These are phyloP conservation scores for Ephydatia muelleri DNA, from an alignment of 37 sponge, comb jelly and placozoan genomes.

Conservation along the genomic window DNA sequence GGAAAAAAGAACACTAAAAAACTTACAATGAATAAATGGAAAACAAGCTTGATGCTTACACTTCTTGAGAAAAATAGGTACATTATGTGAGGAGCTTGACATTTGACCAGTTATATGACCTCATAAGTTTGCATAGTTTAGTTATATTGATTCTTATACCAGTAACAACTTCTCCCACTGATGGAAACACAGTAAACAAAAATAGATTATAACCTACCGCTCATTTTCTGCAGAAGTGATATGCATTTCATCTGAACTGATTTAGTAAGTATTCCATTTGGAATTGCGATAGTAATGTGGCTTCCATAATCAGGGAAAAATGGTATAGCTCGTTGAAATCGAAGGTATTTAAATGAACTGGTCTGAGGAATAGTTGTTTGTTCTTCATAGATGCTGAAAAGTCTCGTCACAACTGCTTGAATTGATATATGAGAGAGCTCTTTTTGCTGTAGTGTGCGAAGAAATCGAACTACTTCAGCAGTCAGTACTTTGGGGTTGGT, in stretches of 20 bases:
- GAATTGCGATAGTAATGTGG: conserved; percentile 22
- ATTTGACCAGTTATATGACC: too few relatives aligned
- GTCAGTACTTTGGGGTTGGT: not conserved
- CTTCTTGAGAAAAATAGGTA: too few relatives aligned
- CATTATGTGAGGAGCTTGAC: too few relatives aligned
- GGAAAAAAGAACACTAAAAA: too few relatives aligned
- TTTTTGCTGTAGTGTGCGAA: not conserved
- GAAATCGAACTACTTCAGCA: not conserved
- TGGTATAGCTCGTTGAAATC: conserved; percentile 54
- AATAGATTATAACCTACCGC: not conserved
- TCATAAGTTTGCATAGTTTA: not conserved
- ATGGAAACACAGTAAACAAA: not conserved
- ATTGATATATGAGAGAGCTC: not conserved
- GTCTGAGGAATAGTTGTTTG: not conserved
- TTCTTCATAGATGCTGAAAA: not conserved
- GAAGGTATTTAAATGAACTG: conserved; percentile 22
- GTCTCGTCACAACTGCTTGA: not conserved
- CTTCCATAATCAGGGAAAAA: conserved; percentile 38
- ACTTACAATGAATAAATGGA: too few relatives aligned
- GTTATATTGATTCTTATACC: not conserved
- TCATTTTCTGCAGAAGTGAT: not conserved
- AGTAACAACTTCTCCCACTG: too few relatives aligned
- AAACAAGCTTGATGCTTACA: too few relatives aligned
- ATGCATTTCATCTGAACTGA: not conserved
- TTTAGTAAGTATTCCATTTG: not conserved